These are phyloP conservation scores for Antennarius striatus DNA, from an alignment of 2,113 vertebrate species.

Conservation along the genomic window DNA sequence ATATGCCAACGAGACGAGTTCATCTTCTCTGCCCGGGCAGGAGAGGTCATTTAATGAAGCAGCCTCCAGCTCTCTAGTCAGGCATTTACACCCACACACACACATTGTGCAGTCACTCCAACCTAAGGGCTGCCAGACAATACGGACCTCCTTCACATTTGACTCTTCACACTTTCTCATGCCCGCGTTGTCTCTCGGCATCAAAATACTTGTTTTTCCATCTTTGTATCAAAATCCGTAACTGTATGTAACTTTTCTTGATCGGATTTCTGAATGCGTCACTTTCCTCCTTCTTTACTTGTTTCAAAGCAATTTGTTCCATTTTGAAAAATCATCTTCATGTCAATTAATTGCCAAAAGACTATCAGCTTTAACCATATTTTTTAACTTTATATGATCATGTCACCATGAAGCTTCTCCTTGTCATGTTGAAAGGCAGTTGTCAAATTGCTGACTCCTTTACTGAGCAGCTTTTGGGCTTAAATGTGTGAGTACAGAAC, in stretches of 20 bases:
- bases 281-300: too few species aligned
- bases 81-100: slow-evolving; percentile 7
- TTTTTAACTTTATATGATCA: too few species aligned
- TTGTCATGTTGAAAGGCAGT: too few species aligned
- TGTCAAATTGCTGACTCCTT: too few species aligned
- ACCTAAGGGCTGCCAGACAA: slow-evolving; percentile 15
- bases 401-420: too few species aligned
- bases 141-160: slow-evolving; percentile 19
- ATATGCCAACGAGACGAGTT: slow-evolving; percentile 9
- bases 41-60: slow-evolving; percentile 41
- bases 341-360: too few species aligned
- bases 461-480: too few species aligned
- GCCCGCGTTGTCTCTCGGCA: neutral
- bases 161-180: neutral
- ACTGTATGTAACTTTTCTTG: neutral
- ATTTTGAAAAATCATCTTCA: too few species aligned
- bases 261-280: too few species aligned
- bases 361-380: too few species aligned
- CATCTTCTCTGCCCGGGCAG: slow-evolving; percentile 12
- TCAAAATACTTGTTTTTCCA: neutral
- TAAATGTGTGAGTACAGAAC: too few species aligned
- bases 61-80: slow-evolving; percentile 19
- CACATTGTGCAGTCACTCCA: slow-evolving; percentile 15
- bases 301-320: too few species aligned
- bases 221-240: neutral